phyloP scores from a whole-genome alignment of 2,888 invertebrate genomes.

The Odontocolon sp. region DNA sequence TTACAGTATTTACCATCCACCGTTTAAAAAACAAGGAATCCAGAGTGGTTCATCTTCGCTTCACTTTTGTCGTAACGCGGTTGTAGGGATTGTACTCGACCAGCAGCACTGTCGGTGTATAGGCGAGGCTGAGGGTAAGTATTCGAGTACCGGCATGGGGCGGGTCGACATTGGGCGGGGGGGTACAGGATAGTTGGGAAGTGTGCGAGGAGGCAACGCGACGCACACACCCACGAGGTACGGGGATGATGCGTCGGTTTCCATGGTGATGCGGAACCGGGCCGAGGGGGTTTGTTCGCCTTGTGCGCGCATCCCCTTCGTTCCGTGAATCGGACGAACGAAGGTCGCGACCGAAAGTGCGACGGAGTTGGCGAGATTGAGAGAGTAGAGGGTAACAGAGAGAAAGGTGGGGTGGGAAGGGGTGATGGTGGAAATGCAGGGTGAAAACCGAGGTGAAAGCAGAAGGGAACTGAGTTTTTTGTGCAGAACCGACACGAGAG shows the following conservation, averaged over 20 bases:
- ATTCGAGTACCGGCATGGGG: no score
- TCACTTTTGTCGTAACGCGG: slow-evolving; percentile 2
- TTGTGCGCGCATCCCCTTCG: slow-evolving; percentile 67
- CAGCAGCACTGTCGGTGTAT: slow-evolving; percentile 7
- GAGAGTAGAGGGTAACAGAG: slow-evolving; percentile 12
- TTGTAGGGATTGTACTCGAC: neutral
- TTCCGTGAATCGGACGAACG: slow-evolving; percentile 31
- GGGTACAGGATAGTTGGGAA: slow-evolving; percentile 18
- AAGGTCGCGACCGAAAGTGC: slow-evolving; percentile 59
- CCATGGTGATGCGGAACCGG: slow-evolving; percentile 68
- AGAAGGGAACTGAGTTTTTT: slow-evolving; percentile 44
- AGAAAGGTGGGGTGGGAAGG: neutral
- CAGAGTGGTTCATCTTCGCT: neutral
- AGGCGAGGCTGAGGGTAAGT: slow-evolving; percentile 11
- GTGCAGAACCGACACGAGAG: slow-evolving; percentile 67
- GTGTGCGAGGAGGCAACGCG: slow-evolving; percentile 34
- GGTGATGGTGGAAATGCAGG: no score
- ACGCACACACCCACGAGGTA: slow-evolving; percentile 59
- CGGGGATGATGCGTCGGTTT: slow-evolving; percentile 71
- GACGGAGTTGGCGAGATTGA: slow-evolving; percentile 37
- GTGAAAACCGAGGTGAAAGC: slow-evolving; percentile 37
- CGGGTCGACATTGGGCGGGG: neutral
- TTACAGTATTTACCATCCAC: neutral
- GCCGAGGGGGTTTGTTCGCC: slow-evolving; percentile 55
- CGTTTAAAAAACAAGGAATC: neutral